Percentiles rank a stretch among this genome's conserved stretches.
phyloP scores from a whole-genome alignment of 37 sponge, comb jelly and placozoan species.

The Hexactinellida sp. region DNA sequence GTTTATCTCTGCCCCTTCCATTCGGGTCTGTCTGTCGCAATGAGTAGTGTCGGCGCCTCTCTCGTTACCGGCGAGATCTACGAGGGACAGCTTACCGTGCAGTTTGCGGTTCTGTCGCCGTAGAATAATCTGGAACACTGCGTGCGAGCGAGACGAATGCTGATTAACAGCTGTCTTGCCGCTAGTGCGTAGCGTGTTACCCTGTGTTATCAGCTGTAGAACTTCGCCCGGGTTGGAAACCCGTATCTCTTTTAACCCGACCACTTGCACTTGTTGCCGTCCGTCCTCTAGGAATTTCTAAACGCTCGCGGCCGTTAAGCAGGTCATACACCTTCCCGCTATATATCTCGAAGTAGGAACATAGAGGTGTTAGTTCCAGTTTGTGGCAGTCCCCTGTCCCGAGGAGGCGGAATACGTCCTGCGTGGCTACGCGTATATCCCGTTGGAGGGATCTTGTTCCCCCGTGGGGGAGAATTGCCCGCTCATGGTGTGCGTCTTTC shows the following conservation, averaged over 20 bases:
- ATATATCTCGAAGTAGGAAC: constrained; percentile 97
- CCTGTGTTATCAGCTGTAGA: constrained; percentile 51
- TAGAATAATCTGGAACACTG: constrained; percentile 83
- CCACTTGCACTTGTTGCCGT: constrained; percentile 70
- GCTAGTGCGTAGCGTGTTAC: constrained; percentile 64
- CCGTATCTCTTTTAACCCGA: constrained; percentile 61
- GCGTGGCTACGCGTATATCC: constrained; percentile 75
- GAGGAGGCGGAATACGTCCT: constrained; percentile 64
- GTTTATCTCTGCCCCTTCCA: constrained; percentile 98
- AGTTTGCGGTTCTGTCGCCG: constrained; percentile 82
- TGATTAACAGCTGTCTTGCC: constrained; percentile 93
- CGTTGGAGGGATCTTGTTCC: constrained; percentile 79
- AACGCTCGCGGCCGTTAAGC: constrained; percentile 48
- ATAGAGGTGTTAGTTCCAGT: no score
- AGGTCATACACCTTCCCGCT: constrained; percentile 81
- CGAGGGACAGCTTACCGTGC: no score
- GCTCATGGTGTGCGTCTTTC: no score
- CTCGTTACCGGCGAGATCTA: no score
- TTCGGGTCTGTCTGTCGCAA: constrained; percentile 71
- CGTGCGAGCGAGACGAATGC: constrained; percentile 89
- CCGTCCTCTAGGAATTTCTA: constrained; percentile 77
- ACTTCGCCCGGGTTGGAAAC: constrained; percentile 65
- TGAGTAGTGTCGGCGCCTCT: constrained; percentile 85
- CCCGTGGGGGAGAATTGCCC: constrained; percentile 71
- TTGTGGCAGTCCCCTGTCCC: constrained; percentile 43